Percentiles rank a stretch among this genome's conserved stretches.
Conservation (phyloP, 2,113 vertebrate species). For the Poecile atricapillus region DNA sequence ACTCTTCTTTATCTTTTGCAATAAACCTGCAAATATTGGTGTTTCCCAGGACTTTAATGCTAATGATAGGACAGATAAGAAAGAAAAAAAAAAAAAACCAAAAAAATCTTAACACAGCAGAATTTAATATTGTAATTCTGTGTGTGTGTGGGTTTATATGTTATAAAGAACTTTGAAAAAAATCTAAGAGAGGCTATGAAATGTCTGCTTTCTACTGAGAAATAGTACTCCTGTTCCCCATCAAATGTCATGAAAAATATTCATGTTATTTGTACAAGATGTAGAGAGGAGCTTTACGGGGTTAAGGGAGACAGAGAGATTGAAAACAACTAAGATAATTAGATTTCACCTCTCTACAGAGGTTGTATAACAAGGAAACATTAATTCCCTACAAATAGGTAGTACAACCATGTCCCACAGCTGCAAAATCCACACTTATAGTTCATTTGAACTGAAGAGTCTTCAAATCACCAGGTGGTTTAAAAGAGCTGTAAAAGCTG, state of each 20-base stretch:
- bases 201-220: neutral
- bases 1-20: neutral
- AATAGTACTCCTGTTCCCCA: neutral
- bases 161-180: neutral
- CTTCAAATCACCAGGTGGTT: neutral
- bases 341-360: neutral
- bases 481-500: neutral
- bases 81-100: neutral
- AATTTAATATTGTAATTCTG: neutral
- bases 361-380: neutral
- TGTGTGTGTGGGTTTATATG: neutral
- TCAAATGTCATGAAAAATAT: neutral
- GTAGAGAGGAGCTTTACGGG: neutral
- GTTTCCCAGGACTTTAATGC: neutral
- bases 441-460: neutral
- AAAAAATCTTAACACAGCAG: rapidly evolving
- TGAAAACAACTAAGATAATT: neutral
- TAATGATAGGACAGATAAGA: neutral
- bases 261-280: neutral
- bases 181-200: neutral
- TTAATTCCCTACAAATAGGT: neutral
- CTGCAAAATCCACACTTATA: neutral
- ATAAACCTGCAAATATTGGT: neutral
- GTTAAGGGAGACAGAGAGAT: rapidly evolving
- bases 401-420: neutral